Evolutionary conservation across 2,888 invertebrate genomes (phyloP).

Genomic region (Tinea trinotella): DNA sequence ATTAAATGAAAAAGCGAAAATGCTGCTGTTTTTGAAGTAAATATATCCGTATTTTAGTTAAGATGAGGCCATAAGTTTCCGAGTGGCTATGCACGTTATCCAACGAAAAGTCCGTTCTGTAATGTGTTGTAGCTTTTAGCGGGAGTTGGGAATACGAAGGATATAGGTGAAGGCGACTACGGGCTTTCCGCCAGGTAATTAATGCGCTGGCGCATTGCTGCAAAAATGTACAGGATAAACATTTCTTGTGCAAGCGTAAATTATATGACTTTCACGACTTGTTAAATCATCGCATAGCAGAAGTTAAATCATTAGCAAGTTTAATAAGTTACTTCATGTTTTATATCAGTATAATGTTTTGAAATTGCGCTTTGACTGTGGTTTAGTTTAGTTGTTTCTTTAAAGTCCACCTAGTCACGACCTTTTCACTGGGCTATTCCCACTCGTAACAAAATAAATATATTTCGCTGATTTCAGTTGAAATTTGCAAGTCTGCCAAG

Average conservation of each 20-base stretch:
- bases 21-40: constrained; percentile 1
- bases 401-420: not conserved
- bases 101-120: constrained; percentile 26
- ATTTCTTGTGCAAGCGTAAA: not conserved
- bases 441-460: constrained; percentile 66
- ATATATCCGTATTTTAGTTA: constrained; percentile 6
- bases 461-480: constrained; percentile 66
- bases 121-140: constrained; percentile 32
- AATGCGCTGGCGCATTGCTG: constrained; percentile 32
- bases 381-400: not conserved
- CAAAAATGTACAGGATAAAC: constrained; percentile 26
- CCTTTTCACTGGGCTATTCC: not conserved
- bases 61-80: constrained; percentile 11
- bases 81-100: constrained; percentile 13
- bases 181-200: constrained; percentile 27
- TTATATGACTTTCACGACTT: constrained; percentile 5
- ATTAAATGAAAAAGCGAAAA: not conserved
- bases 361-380: too few species aligned
- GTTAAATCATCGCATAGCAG: not conserved
- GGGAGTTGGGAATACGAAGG: constrained; percentile 20
- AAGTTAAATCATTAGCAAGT: not conserved
- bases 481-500: constrained; percentile 73
- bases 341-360: too few species aligned
- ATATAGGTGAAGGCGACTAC: constrained; percentile 7
- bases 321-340: too few species aligned